These are phyloP conservation scores for Antennarius maculatus DNA, from an alignment of 2,797 vertebrate genomes.

Conservation along the genomic window DNA sequence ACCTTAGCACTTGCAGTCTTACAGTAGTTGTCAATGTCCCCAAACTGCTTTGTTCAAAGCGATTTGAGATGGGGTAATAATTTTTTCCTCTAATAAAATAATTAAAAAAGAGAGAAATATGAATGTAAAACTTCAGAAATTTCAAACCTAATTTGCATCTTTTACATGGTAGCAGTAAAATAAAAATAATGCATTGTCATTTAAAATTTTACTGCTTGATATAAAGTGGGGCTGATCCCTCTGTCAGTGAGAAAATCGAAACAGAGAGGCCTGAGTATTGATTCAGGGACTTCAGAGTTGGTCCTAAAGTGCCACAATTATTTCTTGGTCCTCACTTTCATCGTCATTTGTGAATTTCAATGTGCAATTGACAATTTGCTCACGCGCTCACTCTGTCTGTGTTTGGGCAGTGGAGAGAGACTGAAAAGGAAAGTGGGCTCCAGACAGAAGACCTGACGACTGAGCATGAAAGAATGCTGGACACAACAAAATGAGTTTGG, in stretches of 20 bases:
- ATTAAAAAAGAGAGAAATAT: too few species aligned
- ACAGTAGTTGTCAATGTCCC: too few species aligned
- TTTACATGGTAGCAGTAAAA: too few species aligned
- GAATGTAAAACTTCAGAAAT: too few species aligned
- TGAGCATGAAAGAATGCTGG: conserved; percentile 35
- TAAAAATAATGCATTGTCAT: too few species aligned
- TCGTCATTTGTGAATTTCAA: not conserved
- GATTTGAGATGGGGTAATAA: too few species aligned
- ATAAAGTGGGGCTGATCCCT: not conserved
- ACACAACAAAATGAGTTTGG: conserved; percentile 47
- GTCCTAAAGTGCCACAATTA: not conserved
- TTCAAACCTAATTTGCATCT: too few species aligned
- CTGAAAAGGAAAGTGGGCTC: conserved; percentile 13
- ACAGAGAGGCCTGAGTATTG: not conserved
- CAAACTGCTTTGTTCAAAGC: too few species aligned
- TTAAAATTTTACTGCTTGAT: not conserved
- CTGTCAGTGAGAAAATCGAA: not conserved
- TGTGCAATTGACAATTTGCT: not conserved
- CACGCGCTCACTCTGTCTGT: not conserved
- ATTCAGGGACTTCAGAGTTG: not conserved
- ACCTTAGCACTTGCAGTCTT: not conserved
- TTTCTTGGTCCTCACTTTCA: not conserved
- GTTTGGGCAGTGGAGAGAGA: not conserved
- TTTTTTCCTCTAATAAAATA: too few species aligned
- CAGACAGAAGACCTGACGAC: conserved; percentile 18